These are phyloP conservation scores for Parus major DNA, from an alignment of 2,113 vertebrate genomes.

Conservation along the genomic window DNA sequence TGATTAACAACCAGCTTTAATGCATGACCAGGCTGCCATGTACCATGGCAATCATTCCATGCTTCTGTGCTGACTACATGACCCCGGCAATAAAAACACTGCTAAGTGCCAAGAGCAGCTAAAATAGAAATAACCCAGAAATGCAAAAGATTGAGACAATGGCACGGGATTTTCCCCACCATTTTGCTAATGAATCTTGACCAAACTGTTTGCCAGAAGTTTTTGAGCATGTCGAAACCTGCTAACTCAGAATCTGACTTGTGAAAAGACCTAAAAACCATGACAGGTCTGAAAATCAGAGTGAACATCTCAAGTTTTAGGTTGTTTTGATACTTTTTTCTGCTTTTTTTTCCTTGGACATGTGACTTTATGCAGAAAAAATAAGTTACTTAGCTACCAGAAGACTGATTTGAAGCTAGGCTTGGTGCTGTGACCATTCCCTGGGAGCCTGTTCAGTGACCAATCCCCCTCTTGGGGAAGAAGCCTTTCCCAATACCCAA, in stretches of 20 bases:
- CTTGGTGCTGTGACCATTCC: not conserved
- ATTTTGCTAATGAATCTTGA: not conserved
- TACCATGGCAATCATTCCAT: slow-evolving; percentile 28
- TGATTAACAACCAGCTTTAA: slow-evolving; percentile 49
- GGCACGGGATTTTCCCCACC: not conserved
- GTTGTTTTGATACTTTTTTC: not conserved
- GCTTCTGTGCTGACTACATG: not conserved
- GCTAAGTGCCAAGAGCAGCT: not conserved
- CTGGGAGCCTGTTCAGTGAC: not conserved
- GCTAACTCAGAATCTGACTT: not conserved
- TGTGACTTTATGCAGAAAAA: not conserved
- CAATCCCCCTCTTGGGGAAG: fast-evolving
- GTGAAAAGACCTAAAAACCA: not conserved
- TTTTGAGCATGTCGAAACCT: not conserved
- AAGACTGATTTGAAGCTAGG: not conserved
- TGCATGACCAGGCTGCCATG: slow-evolving; percentile 29
- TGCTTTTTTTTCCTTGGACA: too few relatives aligned
- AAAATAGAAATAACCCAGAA: not conserved
- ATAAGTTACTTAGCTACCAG: not conserved
- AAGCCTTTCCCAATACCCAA: not conserved
- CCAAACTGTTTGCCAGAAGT: not conserved
- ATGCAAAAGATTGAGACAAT: not conserved
- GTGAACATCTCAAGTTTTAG: not conserved
- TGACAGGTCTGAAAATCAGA: not conserved
- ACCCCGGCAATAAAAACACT: not conserved